These are phyloP conservation scores for Eupelmus urozonus DNA, from an alignment of 2,888 invertebrate genomes.

Conservation along the genomic window DNA sequence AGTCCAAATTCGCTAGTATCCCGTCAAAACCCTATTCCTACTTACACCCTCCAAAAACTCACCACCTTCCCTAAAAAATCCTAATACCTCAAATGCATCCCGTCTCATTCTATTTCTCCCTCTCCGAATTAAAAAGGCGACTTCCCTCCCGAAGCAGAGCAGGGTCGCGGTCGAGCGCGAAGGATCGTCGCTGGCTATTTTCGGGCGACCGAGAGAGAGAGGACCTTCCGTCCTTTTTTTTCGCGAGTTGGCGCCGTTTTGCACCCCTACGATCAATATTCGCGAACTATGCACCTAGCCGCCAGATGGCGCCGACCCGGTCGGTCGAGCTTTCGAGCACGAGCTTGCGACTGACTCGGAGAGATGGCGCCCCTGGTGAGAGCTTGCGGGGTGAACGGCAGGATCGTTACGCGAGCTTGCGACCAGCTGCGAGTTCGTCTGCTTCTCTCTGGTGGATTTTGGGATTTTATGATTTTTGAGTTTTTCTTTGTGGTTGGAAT, in stretches of 20 bases:
- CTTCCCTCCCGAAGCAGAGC: background rate
- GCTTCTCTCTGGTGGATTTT: background rate
- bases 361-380: constrained; percentile 69
- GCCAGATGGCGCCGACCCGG: constrained; percentile 67
- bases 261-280: constrained; percentile 70
- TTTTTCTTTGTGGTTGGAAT: too few species aligned
- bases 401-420: background rate
- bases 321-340: constrained; percentile 47
- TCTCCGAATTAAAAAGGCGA: too few species aligned
- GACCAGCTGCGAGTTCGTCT: background rate
- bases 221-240: constrained; percentile 63
- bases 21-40: too few species aligned
- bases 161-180: background rate
- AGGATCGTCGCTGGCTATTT: too few species aligned
- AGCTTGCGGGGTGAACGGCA: background rate
- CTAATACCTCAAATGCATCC: too few species aligned
- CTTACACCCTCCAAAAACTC: too few species aligned
- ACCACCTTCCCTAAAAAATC: too few species aligned
- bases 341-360: constrained; percentile 59
- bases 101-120: too few species aligned
- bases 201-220: background rate
- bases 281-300: constrained; percentile 56
- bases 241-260: constrained; percentile 68
- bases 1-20: too few species aligned
- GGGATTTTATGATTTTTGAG: background rate